Conservation (phyloP, 2,888 invertebrate genomes). For the Tyria jacobaeae region DNA sequence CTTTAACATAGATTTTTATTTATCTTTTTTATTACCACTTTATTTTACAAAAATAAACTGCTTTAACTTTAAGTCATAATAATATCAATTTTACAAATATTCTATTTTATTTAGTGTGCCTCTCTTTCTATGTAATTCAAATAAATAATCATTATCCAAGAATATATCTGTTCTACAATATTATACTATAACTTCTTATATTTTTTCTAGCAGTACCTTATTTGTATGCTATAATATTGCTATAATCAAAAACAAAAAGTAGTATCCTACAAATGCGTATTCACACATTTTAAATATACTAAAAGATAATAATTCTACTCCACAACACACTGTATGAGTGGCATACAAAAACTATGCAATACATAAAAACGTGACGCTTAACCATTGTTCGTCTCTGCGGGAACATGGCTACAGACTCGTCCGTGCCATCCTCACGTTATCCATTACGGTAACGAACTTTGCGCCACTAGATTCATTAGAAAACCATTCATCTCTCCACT, state of each 20-base stretch:
- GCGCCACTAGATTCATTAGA: slow-evolving; percentile 75
- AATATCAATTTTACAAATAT: too few species aligned
- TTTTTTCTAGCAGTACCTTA: not conserved
- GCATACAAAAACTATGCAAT: slow-evolving; percentile 7
- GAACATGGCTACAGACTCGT: not conserved
- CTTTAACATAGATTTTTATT: too few species aligned
- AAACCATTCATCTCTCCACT: slow-evolving; percentile 71
- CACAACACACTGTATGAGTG: not conserved
- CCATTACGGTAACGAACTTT: slow-evolving; percentile 77
- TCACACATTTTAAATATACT: too few species aligned
- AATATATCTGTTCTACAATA: too few species aligned
- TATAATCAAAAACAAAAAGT: not conserved
- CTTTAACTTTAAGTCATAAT: too few species aligned
- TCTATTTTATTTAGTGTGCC: too few species aligned
- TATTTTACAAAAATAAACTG: too few species aligned
- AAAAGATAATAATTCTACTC: not conserved
- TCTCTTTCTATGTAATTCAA: too few species aligned
- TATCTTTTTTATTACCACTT: too few species aligned
- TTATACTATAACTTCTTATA: not conserved
- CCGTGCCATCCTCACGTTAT: slow-evolving; percentile 49
- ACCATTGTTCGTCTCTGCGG: slow-evolving; percentile 15
- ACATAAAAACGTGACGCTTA: slow-evolving; percentile 16
- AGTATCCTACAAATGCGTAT: not conserved
- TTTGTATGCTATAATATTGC: not conserved
- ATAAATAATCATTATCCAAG: too few species aligned